Percentiles rank a stretch among this genome's conserved stretches.
These are phyloP conservation scores for Malacoraja senta DNA, from an alignment of 2,797 vertebrate genomes.

Conservation along the genomic window DNA sequence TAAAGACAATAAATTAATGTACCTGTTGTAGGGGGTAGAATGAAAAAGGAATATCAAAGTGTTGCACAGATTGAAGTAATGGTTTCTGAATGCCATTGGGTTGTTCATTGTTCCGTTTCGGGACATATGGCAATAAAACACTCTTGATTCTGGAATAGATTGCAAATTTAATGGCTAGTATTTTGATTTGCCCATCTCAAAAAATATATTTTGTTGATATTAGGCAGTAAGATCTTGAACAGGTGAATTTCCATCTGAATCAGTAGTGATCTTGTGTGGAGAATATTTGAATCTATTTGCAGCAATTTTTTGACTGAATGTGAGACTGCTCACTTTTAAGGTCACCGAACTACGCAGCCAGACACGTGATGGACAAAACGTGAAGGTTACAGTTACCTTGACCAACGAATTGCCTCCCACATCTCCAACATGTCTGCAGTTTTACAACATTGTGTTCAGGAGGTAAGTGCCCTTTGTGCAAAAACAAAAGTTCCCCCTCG, in stretches of 20 bases:
- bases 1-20: not conserved
- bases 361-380: conserved; percentile 71
- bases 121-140: too few species aligned
- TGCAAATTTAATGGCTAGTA: not conserved
- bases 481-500: too few species aligned
- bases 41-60: not conserved
- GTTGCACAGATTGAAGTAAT: not conserved
- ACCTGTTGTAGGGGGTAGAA: too few species aligned
- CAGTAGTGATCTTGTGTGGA: not conserved
- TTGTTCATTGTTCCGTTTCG: not conserved
- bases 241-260: not conserved
- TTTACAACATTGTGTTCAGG: conserved; percentile 89
- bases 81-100: not conserved
- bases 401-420: conserved; percentile 84
- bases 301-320: not conserved
- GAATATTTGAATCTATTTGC: not conserved
- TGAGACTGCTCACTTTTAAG: conserved; percentile 51
- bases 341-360: conserved; percentile 72
- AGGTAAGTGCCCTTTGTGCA: conserved; percentile 56
- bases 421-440: conserved; percentile 85
- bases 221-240: not conserved
- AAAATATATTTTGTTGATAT: not conserved
- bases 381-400: conserved; percentile 76
- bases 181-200: not conserved
- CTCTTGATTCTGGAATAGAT: not conserved